Base-by-base conservation (phyloP, 2,797 vertebrate genomes). In the Hozukius guyotensis region DNA sequence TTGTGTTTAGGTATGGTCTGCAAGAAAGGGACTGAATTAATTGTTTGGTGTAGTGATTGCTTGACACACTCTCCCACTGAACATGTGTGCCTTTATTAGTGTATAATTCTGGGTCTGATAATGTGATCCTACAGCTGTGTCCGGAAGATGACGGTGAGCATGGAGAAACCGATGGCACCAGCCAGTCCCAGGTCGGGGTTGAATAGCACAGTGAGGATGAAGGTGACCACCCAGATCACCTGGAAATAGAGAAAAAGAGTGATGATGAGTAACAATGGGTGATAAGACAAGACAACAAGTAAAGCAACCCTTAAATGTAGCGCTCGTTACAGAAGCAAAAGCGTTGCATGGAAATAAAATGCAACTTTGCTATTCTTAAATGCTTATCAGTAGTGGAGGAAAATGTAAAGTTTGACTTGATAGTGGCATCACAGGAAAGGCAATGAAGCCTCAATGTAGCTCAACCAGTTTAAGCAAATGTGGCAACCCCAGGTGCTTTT, bases 121-220 rank as follows among this genome's bases (percentile, higher is more conserved):
- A 6, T 22, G 53, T 66, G 1, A 78, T 72, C 97, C 95, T 91
- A 99, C 98, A 97, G 94, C 89, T 99, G 98, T 0, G 96, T 99
- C 83, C 97, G 97, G 94, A 99, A 95, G 93, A 99, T 97, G 87
- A 99, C 93, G 0, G 97, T 98, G 84, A 99, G 94, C 84, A 99
- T 92, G 27, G 97, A 96, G 75, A 99, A 99, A 36, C 74, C 97
- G n/a, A 99, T 96, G 0, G 98, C 94, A n/a, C 91, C 97, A 0
- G 90, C 97, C 68, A 99, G 94, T 32, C 98, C 98, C 0, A 99
- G 46, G 88, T 99, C 98, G 87, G 98, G 91, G 87, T 99, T 98
- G 14, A 99, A 90, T 29, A 97, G 20, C 57, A 98, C 8, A 0
- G 97, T 98, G 80, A 97, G 90, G 75, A 97, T 77, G 9, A 99